Evolutionary conservation across 2,797 vertebrate genomes (phyloP).

Genomic region (Etheostoma nigrum): DNA sequence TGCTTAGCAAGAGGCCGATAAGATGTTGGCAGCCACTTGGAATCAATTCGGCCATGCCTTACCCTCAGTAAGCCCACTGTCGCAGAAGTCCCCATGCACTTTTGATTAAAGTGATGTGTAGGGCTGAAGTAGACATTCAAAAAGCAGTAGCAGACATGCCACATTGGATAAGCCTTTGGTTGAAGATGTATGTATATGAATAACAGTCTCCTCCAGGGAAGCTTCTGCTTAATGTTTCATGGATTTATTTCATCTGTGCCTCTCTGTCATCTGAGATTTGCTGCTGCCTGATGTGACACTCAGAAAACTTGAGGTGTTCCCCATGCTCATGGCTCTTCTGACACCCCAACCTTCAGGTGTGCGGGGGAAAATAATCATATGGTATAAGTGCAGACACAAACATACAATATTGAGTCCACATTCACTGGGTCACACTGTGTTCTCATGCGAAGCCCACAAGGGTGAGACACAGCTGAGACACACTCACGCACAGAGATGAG

Average conservation of each 20-base stretch:
- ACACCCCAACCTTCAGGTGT: slow-evolving; percentile 31
- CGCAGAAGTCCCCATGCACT: slow-evolving; percentile 38
- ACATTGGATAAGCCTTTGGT: slow-evolving; percentile 65
- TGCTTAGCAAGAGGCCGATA: slow-evolving; percentile 75
- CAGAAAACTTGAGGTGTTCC: slow-evolving; percentile 59
- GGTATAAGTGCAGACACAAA: slow-evolving; percentile 20
- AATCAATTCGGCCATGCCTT: slow-evolving; percentile 75
- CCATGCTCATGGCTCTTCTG: slow-evolving; percentile 41
- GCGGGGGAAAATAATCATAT: slow-evolving; percentile 15
- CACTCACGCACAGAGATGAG: slow-evolving; percentile 52
- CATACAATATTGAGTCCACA: slow-evolving; percentile 37
- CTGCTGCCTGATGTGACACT: slow-evolving; percentile 54
- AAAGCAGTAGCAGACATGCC: slow-evolving; percentile 58
- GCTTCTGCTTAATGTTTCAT: slow-evolving; percentile 68
- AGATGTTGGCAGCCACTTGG: slow-evolving; percentile 70
- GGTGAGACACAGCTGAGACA: slow-evolving; percentile 57
- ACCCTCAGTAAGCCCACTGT: slow-evolving; percentile 52
- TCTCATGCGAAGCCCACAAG: slow-evolving; percentile 43
- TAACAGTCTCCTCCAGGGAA: slow-evolving; percentile 61
- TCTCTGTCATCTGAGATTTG: slow-evolving; percentile 68
- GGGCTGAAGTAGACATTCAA: slow-evolving; percentile 49
- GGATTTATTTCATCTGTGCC: slow-evolving; percentile 58
- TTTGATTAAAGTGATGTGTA: slow-evolving; percentile 55
- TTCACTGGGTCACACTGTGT: slow-evolving; percentile 40
- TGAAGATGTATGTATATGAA: slow-evolving; percentile 62